Evolutionary conservation across 2,797 vertebrate genomes (phyloP).

Genomic region (Chaetodon trifasciatus): DNA sequence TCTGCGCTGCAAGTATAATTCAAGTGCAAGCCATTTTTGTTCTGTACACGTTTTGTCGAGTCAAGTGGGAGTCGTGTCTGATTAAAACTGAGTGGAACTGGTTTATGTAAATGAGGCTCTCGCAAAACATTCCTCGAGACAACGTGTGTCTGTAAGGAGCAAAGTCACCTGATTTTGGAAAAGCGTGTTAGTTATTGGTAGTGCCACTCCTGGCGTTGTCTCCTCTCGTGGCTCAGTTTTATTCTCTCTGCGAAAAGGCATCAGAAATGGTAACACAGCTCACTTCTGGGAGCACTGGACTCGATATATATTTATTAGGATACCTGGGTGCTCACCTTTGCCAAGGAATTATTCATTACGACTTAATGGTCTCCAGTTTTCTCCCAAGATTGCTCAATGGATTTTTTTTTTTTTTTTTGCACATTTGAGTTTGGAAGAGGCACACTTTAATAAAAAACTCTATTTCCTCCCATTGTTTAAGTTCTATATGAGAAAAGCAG

Average conservation of each 20-base stretch:
- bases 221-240: constrained; percentile 25
- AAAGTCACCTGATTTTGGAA: constrained; percentile 28
- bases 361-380: constrained; percentile 65
- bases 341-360: constrained; percentile 76
- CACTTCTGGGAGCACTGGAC: constrained; percentile 57
- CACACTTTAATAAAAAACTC: constrained; percentile 56
- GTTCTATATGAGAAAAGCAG: constrained; percentile 31
- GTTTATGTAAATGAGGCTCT: constrained; percentile 60
- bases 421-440: constrained; percentile 31
- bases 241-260: constrained; percentile 25
- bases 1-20: constrained; percentile 39
- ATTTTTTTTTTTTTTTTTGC: constrained; percentile 5
- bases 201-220: constrained; percentile 9
- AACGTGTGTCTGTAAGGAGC: constrained; percentile 9
- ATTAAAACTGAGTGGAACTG: constrained; percentile 67
- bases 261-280: constrained; percentile 49
- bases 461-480: constrained; percentile 32
- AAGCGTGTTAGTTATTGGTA: constrained; percentile 8
- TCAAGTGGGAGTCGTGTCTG: constrained; percentile 71
- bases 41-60: constrained; percentile 38
- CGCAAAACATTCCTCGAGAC: constrained; percentile 16
- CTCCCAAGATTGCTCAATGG: constrained; percentile 54
- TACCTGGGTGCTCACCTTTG: constrained; percentile 75
- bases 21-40: constrained; percentile 45
- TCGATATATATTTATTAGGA: constrained; percentile 77